Conservation (phyloP, 2,113 vertebrate genomes). For the Catharus bicknelli region DNA sequence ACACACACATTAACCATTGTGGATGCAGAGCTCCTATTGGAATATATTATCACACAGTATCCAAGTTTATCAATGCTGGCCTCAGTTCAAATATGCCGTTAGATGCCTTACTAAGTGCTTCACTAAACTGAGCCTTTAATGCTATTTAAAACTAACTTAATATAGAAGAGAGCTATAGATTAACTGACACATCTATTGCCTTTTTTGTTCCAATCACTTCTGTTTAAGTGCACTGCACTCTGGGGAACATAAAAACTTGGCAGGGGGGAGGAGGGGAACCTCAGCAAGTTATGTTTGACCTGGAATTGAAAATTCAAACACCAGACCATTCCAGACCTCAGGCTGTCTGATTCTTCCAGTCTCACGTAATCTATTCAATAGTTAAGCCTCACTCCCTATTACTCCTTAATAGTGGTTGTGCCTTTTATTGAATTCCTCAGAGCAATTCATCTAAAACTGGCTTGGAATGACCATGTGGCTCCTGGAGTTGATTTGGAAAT, state of each 20-base stretch:
- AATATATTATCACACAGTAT: constrained; percentile 16
- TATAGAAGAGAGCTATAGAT: constrained; percentile 51
- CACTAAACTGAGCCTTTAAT: constrained; percentile 54
- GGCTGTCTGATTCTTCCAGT: neutral
- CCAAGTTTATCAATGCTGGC: constrained; percentile 59
- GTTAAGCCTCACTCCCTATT: neutral
- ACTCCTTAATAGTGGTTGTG: neutral
- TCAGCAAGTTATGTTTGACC: neutral
- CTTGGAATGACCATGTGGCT: neutral
- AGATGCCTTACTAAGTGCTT: constrained; percentile 56
- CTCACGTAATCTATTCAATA: neutral
- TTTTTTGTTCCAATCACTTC: constrained; percentile 13
- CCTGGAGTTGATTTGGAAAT: constrained; percentile 14
- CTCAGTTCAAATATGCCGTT: constrained; percentile 47
- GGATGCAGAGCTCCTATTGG: neutral
- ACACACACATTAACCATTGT: neutral
- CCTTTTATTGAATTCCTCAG: constrained; percentile 23
- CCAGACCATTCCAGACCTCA: neutral
- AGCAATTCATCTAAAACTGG: neutral
- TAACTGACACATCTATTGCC: constrained; percentile 28
- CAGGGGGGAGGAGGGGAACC: neutral
- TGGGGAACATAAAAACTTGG: neutral
- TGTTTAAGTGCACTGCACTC: neutral
- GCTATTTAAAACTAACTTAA: constrained; percentile 63
- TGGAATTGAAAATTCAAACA: constrained; percentile 15